These are phyloP conservation scores for Centropus unirufus DNA, from an alignment of 2,113 vertebrate species.

Conservation along the genomic window DNA sequence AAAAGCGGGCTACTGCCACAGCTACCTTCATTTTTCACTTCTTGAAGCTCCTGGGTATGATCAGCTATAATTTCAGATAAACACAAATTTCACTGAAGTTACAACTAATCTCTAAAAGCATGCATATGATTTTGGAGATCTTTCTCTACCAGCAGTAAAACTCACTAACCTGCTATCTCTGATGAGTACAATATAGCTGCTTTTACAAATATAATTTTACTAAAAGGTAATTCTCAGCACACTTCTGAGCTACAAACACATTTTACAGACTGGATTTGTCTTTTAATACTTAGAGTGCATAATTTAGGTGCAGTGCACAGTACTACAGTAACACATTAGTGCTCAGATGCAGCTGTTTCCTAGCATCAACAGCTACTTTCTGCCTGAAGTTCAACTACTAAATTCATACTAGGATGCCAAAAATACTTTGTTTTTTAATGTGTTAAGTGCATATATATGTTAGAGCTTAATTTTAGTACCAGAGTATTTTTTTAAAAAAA, in stretches of 20 bases:
- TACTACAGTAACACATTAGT: not conserved
- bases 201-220: not conserved
- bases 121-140: not conserved
- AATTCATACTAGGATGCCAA: not conserved
- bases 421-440: not conserved
- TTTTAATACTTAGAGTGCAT: not conserved
- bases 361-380: not conserved
- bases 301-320: not conserved
- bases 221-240: not conserved
- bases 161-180: not conserved
- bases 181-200: not conserved
- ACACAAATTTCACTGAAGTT: not conserved
- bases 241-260: not conserved
- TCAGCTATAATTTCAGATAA: not conserved
- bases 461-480: not conserved
- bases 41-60: not conserved
- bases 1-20: not conserved
- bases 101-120: not conserved
- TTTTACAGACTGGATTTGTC: not conserved
- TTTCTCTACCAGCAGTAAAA: not conserved
- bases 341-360: not conserved
- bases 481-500: not conserved
- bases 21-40: not conserved
- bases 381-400: not conserved
- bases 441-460: not conserved